Conservation (phyloP, 2,797 vertebrate species). For the Fundulus diaphanus region DNA sequence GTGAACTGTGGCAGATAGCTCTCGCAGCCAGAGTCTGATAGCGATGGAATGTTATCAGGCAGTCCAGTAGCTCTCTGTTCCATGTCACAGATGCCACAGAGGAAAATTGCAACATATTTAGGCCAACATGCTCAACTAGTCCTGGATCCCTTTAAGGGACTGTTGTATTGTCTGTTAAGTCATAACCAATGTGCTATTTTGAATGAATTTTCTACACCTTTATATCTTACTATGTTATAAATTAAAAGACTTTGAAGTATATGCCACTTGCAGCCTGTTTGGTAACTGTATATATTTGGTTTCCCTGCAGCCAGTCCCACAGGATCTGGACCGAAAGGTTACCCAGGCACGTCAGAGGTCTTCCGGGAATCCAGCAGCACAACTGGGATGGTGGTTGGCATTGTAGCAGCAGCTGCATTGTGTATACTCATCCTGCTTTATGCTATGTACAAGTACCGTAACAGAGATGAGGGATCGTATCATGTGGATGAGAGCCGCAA, state of each 20-base stretch:
- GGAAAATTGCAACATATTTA: too few relatives aligned
- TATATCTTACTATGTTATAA: conserved; percentile 16
- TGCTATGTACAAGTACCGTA: conserved; percentile 99
- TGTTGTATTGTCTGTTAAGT: neutral
- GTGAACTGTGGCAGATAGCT: too few relatives aligned
- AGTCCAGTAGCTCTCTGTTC: too few relatives aligned
- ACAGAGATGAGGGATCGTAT: conserved; percentile 97
- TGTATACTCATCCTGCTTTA: conserved; percentile 99
- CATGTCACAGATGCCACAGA: too few relatives aligned
- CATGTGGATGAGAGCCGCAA: conserved; percentile 98
- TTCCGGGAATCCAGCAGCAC: conserved; percentile 97
- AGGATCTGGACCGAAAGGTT: conserved; percentile 86
- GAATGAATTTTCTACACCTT: conserved; percentile 6
- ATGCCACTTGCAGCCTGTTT: conserved; percentile 2
- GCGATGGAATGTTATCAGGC: too few relatives aligned
- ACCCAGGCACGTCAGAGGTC: conserved; percentile 89
- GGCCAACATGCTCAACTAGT: too few relatives aligned
- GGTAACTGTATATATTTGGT: conserved; percentile 47
- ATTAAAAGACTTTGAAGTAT: conserved; percentile 9
- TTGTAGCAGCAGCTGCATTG: conserved; percentile 93
- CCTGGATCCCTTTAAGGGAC: too few relatives aligned
- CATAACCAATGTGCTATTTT: neutral
- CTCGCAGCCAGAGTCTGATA: too few relatives aligned
- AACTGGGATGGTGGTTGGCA: conserved; percentile 98
- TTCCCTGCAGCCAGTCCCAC: conserved; percentile 91